These are phyloP conservation scores for Clarias magur DNA, from an alignment of 2,113 vertebrate genomes.

Conservation along the genomic window DNA sequence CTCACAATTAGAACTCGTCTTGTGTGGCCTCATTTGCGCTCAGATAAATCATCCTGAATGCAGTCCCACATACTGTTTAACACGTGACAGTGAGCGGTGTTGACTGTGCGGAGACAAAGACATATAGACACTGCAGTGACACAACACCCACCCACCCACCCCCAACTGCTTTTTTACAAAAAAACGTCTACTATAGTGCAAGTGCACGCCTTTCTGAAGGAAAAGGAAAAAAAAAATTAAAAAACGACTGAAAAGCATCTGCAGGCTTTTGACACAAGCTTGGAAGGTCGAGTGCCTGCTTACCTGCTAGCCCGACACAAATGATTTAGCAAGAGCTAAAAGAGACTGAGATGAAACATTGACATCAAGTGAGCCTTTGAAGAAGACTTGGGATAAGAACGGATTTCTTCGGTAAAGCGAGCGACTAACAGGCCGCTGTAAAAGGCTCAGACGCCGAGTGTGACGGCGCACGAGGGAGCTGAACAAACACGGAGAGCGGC, in stretches of 20 bases:
- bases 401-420: slow-evolving; percentile 59
- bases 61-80: slow-evolving; percentile 36
- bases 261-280: not conserved
- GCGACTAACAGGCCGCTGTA: slow-evolving; percentile 61
- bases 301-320: slow-evolving; percentile 5
- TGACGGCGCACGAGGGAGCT: slow-evolving; percentile 54
- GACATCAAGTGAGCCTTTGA: slow-evolving; percentile 58
- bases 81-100: slow-evolving; percentile 31
- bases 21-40: slow-evolving; percentile 45
- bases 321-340: slow-evolving; percentile 36
- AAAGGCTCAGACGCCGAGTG: slow-evolving; percentile 62
- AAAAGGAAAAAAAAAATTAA: not conserved
- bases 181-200: slow-evolving; percentile 46
- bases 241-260: slow-evolving; percentile 21
- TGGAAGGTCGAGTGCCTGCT: not conserved
- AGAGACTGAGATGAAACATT: slow-evolving; percentile 38
- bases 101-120: slow-evolving; percentile 51
- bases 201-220: slow-evolving; percentile 5
- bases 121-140: slow-evolving; percentile 49
- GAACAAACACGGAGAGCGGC: slow-evolving; percentile 23
- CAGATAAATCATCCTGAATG: slow-evolving; percentile 6
- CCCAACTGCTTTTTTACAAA: slow-evolving; percentile 46
- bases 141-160: too few species aligned
- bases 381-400: slow-evolving; percentile 51
- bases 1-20: slow-evolving; percentile 56